Conservation (phyloP, 2,113 vertebrate genomes). For the Scatophagus argus region DNA sequence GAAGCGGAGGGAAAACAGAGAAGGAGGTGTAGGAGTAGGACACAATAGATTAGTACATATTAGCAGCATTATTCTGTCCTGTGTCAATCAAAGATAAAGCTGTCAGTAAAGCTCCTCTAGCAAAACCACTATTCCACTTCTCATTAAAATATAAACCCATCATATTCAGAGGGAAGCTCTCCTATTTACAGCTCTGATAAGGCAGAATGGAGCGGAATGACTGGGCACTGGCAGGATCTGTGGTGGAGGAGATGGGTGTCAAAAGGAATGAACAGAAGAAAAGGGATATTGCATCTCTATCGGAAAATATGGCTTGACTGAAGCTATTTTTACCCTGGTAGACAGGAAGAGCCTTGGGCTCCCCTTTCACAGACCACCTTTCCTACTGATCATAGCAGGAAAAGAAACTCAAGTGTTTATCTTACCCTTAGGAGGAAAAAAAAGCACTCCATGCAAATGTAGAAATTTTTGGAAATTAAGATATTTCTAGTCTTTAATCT, state of each 20-base stretch:
- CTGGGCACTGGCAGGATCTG: slow-evolving; percentile 38
- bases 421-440: neutral
- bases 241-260: slow-evolving; percentile 38
- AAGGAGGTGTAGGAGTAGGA: slow-evolving; percentile 35
- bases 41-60: slow-evolving; percentile 56
- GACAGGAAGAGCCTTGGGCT: slow-evolving; percentile 29
- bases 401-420: slow-evolving; percentile 5
- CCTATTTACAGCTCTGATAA: slow-evolving; percentile 41
- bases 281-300: slow-evolving; percentile 40
- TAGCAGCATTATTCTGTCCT: slow-evolving; percentile 37
- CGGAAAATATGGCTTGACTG: slow-evolving; percentile 31
- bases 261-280: slow-evolving; percentile 50
- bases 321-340: slow-evolving; percentile 53
- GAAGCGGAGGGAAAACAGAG: slow-evolving; percentile 1
- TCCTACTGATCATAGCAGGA: slow-evolving; percentile 5
- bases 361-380: slow-evolving; percentile 33
- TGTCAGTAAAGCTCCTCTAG: slow-evolving; percentile 52
- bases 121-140: slow-evolving; percentile 32
- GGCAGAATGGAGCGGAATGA: slow-evolving; percentile 42
- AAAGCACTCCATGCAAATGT: neutral
- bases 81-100: slow-evolving; percentile 73
- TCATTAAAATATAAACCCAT: slow-evolving; percentile 61
- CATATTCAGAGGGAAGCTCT: slow-evolving; percentile 50
- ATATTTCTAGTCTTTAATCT: neutral
- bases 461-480: slow-evolving; percentile 16